Base-by-base conservation (phyloP, 1,140 invertebrate genomes). In the Papilio dardanus region DNA sequence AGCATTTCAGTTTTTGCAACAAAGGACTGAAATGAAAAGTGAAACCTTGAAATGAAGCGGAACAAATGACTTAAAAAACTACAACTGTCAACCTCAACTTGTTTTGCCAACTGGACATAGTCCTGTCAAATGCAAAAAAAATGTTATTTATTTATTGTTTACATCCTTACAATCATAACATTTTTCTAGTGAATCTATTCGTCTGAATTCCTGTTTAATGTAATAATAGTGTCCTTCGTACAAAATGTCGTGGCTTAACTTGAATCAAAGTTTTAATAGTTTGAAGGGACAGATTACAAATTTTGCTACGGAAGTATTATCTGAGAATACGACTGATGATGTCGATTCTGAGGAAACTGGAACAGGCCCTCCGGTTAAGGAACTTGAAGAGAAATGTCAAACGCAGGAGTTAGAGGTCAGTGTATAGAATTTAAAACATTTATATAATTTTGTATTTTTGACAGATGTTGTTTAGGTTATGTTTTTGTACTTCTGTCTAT, bases 181-280 rank as follows among this genome's bases (percentile, higher is more conserved):
- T 83, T 87, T 85, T 69, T 40, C 78, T 79, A 74, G 50, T 54
- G 76, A 80, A 79, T 69, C 68, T 75, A 81, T 76, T 54, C 71
- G 65, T 80, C 84, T 91, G 87, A 88, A 89, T 58, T 73, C 71
- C 87, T 90, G 88, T 92, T 62, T 28, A 4, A 88, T 90, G 88
- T 88, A 81, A 84, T 42, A 71, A 71, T 76, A 74, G 74, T 76
- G 79, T 74, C 21, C 66, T 46, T 62, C 67, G 58, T 71, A 74
- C 42, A 95, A 94, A 93, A 96, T 96, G 96, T 95, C 96, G 92
- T 97, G 96, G 96, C 94, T 97, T 76, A 96, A 96, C 84, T 94
- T 96, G 68, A 95, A 96, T 83, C 95, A 96, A 81, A 96, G 96
- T 91, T 94, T 97, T 76, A 96, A 94, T 86, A 95, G 93, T 94